Base-by-base conservation (phyloP, 2,797 vertebrate genomes). In the Hozukius guyotensis region DNA sequence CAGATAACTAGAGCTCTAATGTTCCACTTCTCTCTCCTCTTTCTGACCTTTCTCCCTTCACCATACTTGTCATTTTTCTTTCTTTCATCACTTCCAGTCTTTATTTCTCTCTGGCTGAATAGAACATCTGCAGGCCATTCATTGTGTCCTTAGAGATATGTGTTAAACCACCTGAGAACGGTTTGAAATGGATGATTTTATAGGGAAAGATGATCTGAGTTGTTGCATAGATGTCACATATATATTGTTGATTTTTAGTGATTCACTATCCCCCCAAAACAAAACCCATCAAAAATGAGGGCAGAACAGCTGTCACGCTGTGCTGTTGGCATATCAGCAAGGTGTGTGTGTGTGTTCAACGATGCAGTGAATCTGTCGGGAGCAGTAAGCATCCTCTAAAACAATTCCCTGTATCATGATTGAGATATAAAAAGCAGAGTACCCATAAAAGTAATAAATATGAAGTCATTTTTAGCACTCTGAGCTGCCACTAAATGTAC, bases 401-500 rank as follows among this genome's bases (percentile, higher is more conserved):
- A 52, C 66, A 67, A 56, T 78, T 78, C 31, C 64, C 38, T 49
- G 20, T 53, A 36, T 84, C 76, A 55, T 55, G 29, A 81, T 70
- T 36, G 61, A 66, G 75, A 74, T 67, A 77, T 85, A 80, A 84
- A 81, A 83, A 74, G 66, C 72, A 60, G 53, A 74, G 65, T 22
- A n/a, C 11, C 34, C 46, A 72, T 85, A 75, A 82, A 82, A 75
- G 72, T 82, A 71, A 81, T 69, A 80, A 79, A 80, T 49, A 69
- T 53, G 61, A 77, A 60, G 38, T 72, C 16, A 32, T 77, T 55
- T 80, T 65, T 62, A 24, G 36, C 38, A 18, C 56, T 60, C 12
- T 29, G 24, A 72, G 61, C 57, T 2, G n/a, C 38, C 14, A 42
- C 32, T 66, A 24, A 75, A 69, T 31, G 56, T 57, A 20, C 68